phyloP scores from a whole-genome alignment of 1,140 invertebrate genomes.

The Ruditapes philippinarum region DNA sequence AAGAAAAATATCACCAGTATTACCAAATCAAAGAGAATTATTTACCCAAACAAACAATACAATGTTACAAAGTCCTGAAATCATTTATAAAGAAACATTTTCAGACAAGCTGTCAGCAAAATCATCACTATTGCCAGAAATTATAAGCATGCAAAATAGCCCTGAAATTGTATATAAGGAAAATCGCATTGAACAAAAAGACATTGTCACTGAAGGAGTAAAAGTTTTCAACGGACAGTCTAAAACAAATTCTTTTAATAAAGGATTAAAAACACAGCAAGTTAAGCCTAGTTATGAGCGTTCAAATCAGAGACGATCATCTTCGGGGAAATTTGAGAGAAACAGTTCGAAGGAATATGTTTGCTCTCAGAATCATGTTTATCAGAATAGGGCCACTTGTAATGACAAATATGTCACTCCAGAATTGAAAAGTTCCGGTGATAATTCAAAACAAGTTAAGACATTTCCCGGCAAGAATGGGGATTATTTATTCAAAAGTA shows the following conservation, averaged over 20 bases:
- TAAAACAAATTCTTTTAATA: background rate
- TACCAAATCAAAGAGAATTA: background rate
- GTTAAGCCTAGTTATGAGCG: background rate
- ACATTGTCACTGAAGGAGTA: too few relatives aligned
- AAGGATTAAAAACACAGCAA: background rate
- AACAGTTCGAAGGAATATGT: too few relatives aligned
- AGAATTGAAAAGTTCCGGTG: too few relatives aligned
- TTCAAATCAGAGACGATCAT: background rate
- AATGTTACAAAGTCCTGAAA: constrained; percentile 35
- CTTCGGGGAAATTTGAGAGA: too few relatives aligned
- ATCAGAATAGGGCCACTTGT: too few relatives aligned
- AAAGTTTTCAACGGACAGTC: background rate
- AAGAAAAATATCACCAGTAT: background rate
- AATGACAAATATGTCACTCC: too few relatives aligned
- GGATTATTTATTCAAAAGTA: constrained; percentile 9
- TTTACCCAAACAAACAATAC: background rate
- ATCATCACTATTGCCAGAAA: too few relatives aligned
- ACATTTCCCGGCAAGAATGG: background rate
- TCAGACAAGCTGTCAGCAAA: too few relatives aligned
- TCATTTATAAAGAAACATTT: constrained; percentile 16
- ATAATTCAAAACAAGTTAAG: background rate
- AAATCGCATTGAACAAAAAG: too few relatives aligned
- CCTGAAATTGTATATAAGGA: too few relatives aligned
- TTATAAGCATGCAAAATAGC: too few relatives aligned
- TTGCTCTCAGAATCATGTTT: too few relatives aligned